Base-by-base conservation (phyloP, 2,888 invertebrate species). In the Caenorhabditis panamensis region DNA sequence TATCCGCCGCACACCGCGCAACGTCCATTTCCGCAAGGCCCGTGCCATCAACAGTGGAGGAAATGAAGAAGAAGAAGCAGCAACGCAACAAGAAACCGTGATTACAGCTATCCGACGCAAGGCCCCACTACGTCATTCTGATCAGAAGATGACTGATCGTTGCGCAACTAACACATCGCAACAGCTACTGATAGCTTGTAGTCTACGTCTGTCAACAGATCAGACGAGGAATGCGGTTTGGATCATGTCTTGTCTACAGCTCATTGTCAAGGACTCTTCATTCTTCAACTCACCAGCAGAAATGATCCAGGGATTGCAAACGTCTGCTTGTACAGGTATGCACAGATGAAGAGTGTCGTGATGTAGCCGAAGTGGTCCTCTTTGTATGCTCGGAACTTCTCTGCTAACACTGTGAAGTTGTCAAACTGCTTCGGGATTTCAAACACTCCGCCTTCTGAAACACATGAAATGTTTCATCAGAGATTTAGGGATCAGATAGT, bases 291-390 rank as follows among this genome's bases (percentile, higher is more conserved):
- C 89, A 93, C 94, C 92, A 94, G 85, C 72, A 94, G 92, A 41
- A 93, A 93, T 28, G 94, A 94, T 26, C 94, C 94, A 47, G 94
- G 94, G 80, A 94, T 93, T 62, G 93, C 93, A 91, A 94, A 94
- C n/a, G 93, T 92, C 88, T 94, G 94, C 88, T 94, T 94, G 91
- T 93, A 94, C 22, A 94, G 86, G 88, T 93, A 94, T 0, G 93
- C 93, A 76, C 92, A 92, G 56, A 92, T 91, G 90, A 93, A 94
- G 5, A 94, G 89, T 1, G 92, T 61, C 0, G 93, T 84, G 9
- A 93, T 92, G 89, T 93, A 93, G 6, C 88, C 77, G 68, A 91
- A 91, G 86, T 93, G 92, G 44, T 92, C 90, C 36, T 91, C 85
- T 81, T 92, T 92, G 86, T 93, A 93, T 9, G 89, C 87, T 26